phyloP scores from a whole-genome alignment of 2,797 vertebrate genomes.

The Otolemur crassicaudatus region DNA sequence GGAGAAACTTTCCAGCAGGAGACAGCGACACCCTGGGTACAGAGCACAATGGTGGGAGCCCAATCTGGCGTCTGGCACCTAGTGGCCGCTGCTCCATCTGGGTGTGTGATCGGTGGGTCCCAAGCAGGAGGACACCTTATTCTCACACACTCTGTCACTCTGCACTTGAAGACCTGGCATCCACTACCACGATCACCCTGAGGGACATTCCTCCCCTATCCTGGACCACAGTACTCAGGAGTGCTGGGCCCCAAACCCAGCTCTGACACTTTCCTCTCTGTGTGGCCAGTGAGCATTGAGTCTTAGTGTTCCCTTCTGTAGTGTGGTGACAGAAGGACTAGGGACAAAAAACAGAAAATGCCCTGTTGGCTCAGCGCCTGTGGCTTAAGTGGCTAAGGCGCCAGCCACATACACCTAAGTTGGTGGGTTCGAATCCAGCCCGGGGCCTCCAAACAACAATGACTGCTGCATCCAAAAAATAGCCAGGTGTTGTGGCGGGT shows the following conservation, averaged over 20 bases:
- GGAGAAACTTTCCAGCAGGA: not conserved
- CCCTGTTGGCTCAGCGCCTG: not conserved
- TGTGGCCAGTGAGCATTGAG: not conserved
- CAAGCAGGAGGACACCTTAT: not conserved
- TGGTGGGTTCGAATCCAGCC: too few relatives aligned
- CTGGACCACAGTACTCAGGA: not conserved
- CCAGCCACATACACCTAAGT: too few relatives aligned
- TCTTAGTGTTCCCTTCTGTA: not conserved
- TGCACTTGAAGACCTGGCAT: not conserved
- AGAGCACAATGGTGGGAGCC: too few relatives aligned
- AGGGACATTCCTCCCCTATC: not conserved
- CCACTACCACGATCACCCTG: not conserved
- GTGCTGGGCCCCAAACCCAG: not conserved
- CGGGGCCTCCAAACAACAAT: too few relatives aligned
- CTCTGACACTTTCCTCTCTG: not conserved
- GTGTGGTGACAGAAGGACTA: not conserved
- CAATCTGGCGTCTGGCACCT: not conserved
- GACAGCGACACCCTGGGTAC: not conserved
- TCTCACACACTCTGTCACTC: not conserved
- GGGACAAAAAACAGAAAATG: not conserved
- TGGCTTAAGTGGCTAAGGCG: too few relatives aligned
- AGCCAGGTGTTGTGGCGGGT: too few relatives aligned
- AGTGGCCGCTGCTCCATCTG: not conserved
- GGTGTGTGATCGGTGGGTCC: not conserved
- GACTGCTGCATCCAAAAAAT: too few relatives aligned